A percentile compares a stretch with the other conserved stretches of the same genome.
Evolutionary conservation across 2,113 vertebrate species (phyloP).

Genomic region (Steatornis caripensis): DNA sequence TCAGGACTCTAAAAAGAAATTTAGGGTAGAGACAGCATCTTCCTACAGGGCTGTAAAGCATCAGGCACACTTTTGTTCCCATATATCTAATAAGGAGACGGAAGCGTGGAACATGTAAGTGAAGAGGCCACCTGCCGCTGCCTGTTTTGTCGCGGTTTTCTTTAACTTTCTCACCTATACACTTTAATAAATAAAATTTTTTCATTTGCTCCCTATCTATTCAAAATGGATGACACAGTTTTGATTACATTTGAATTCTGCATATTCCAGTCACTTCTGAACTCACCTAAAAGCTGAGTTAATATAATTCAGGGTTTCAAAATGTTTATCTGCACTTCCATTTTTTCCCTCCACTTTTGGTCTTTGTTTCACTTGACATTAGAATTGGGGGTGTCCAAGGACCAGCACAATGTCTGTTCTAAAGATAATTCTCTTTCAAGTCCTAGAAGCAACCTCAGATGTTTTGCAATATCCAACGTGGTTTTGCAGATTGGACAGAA

Average conservation of each 20-base stretch:
- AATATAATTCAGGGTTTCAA: neutral
- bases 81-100: neutral
- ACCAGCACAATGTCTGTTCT: neutral
- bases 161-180: neutral
- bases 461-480: neutral
- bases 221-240: neutral
- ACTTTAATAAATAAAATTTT: neutral
- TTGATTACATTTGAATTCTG: neutral
- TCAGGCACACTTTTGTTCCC: constrained; percentile 1
- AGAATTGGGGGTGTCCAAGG: neutral
- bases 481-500: neutral
- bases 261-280: neutral
- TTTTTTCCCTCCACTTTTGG: neutral
- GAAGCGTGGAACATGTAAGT: neutral
- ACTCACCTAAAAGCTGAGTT: neutral
- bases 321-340: neutral
- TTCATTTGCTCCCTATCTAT: neutral
- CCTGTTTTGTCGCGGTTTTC: neutral
- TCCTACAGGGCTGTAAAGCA: neutral
- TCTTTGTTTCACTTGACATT: neutral
- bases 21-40: neutral
- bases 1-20: neutral
- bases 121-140: neutral
- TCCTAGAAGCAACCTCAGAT: neutral
- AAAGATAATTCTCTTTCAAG: neutral